Evolutionary conservation across 1,140 invertebrate genomes (phyloP).

Genomic region (Oreohelix idahoensis): DNA sequence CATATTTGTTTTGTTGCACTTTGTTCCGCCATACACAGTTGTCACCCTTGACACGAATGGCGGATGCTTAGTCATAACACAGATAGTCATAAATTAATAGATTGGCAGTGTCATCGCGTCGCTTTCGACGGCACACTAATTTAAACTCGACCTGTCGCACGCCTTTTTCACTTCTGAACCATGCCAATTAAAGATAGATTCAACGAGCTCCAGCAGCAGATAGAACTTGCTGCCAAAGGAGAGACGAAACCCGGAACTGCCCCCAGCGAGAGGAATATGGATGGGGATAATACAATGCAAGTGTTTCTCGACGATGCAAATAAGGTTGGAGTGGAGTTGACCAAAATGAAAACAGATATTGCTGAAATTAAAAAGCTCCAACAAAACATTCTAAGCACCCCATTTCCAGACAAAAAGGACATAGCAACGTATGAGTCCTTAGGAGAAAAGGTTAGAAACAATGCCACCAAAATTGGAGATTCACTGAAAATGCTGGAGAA

Average conservation of each 20-base stretch:
- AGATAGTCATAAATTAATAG: not conserved
- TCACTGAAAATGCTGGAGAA: slow-evolving; percentile 52
- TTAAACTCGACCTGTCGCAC: not conserved
- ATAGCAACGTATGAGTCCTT: slow-evolving; percentile 41
- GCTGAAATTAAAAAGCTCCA: slow-evolving; percentile 52
- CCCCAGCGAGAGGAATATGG: slow-evolving; percentile 33
- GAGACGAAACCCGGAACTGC: slow-evolving; percentile 44
- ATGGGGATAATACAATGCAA: slow-evolving; percentile 44
- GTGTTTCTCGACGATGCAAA: slow-evolving; percentile 50
- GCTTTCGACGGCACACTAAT: not conserved
- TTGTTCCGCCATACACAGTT: not conserved
- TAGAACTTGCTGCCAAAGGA: slow-evolving; percentile 49
- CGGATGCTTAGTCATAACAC: not conserved
- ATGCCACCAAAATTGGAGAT: slow-evolving; percentile 39
- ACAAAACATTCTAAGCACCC: slow-evolving; percentile 51
- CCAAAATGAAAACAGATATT: slow-evolving; percentile 46
- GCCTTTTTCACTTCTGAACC: not conserved
- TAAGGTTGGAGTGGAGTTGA: slow-evolving; percentile 48
- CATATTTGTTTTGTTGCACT: no score
- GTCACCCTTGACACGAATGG: not conserved
- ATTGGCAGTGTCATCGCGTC: not conserved
- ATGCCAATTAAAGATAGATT: slow-evolving; percentile 56
- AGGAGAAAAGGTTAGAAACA: slow-evolving; percentile 33
- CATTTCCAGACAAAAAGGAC: slow-evolving; percentile 43
- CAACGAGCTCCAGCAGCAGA: slow-evolving; percentile 48